Evolutionary conservation across 2,113 vertebrate genomes (phyloP), one percentile per base, ranked within the genome.

Genomic region (Electrona antarctica): DNA sequence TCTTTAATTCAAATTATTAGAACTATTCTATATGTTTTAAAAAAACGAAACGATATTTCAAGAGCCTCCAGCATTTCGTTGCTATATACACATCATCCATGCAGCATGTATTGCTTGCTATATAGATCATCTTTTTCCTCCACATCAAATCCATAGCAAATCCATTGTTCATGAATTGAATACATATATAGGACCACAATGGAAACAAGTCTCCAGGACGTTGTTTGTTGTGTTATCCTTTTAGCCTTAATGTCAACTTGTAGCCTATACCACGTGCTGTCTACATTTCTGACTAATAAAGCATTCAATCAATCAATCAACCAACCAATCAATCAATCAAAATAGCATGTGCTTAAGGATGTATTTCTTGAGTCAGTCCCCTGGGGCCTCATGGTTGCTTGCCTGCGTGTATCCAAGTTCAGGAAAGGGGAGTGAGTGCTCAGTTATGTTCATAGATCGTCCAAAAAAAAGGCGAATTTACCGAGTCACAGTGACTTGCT

Each of bases 401-500:
- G 21, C 21, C 21, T 21, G 21, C 21, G 21, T 63, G 54, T 64
- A 65, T 62, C 60, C 69, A 76, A 65, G 45, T 82, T 54, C 72
- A 29, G 71, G 63, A 76, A 86, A 75, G 68, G 90, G 89, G 87
- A 56, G 91, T 21, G 91, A 94, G 93, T 93, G 93, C 93, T 93
- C 93, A 72, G 80, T 90, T 91, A 79, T 86, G 77, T 76, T 76
- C 33, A 48, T 60, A 54, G 69, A 74, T 80, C 78, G 77, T 90
- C 82, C 87, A 73, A 64, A 41, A 41, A 41, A 41, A 77, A 59
- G 59, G 62, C 64, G 71, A 78, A 66, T 71, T 88, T 78, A 96
- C 92, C 94, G 95, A 69, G 92, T 93, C 80, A 96, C 92, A 49
- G 94, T 94, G 84, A 97, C 92, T 81, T 95, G 94, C 69, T 94